Evolutionary conservation across 2,888 invertebrate genomes (phyloP).

Genomic region (Gymnosoma rotundatum): DNA sequence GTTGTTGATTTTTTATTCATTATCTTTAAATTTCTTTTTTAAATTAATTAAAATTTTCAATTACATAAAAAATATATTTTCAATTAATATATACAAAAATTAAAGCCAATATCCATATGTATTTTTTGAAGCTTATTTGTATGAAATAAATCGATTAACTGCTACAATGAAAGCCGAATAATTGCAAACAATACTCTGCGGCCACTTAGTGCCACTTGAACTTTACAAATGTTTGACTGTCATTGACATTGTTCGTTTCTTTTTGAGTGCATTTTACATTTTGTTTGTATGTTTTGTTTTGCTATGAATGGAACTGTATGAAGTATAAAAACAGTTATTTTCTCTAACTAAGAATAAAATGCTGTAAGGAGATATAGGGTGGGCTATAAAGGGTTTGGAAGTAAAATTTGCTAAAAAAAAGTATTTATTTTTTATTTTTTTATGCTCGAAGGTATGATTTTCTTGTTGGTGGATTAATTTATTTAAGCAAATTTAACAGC

Average conservation of each 20-base stretch:
- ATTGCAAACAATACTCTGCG: slow-evolving; percentile 48
- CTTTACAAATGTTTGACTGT: slow-evolving; percentile 67
- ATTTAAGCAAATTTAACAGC: too few species aligned
- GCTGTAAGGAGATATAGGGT: neutral
- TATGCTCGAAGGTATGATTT: too few species aligned
- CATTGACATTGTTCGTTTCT: slow-evolving; percentile 65
- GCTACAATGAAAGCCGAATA: slow-evolving; percentile 21
- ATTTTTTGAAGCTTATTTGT: neutral
- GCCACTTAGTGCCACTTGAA: slow-evolving; percentile 67
- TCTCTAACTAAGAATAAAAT: slow-evolving; percentile 36
- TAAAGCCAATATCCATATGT: too few species aligned
- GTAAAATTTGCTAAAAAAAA: too few species aligned
- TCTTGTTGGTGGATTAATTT: too few species aligned
- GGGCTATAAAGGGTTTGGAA: too few species aligned
- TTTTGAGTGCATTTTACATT: slow-evolving; percentile 35
- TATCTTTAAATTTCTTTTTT: too few species aligned
- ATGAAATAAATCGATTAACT: slow-evolving; percentile 29
- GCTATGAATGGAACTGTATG: slow-evolving; percentile 34
- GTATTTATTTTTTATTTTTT: too few species aligned
- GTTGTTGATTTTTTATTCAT: too few species aligned
- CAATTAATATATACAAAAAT: too few species aligned
- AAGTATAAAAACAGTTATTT: slow-evolving; percentile 53
- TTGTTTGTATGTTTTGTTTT: slow-evolving; percentile 14
- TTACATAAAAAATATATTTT: too few species aligned
- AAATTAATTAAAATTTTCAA: too few species aligned